Evolutionary conservation across 2,888 invertebrate species (phyloP), one percentile per base, ranked within the genome.

Genomic region (Drosophila picticornis): DNA sequence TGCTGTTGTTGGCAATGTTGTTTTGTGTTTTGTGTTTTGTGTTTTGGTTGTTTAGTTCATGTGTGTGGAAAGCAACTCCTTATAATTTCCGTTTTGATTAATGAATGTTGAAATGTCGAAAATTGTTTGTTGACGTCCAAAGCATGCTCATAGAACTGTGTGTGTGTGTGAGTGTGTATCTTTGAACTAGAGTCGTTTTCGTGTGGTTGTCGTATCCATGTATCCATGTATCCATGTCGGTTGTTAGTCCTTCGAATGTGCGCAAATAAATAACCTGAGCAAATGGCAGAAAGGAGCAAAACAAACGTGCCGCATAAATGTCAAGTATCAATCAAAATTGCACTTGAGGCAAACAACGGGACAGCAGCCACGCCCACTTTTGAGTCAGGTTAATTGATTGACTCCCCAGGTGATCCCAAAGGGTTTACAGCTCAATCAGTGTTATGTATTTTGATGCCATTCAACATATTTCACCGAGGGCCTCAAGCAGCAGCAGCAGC

Each of bases 241-340:
- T 76, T 81, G 79, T 81, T 79, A 79, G 78, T 64, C 69, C 59
- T 79, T 63, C 64, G 66, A 74, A 72, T 85, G 85, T 75, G 62
- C 36, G 69, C 74, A 80, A 79, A 80, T 74, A 80, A 85, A 80
- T 80, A 75, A 75, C 70, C 62, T 55, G 36, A 53, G 48, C 65
- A 61, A 61, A 62, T 43, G 60, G 69, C 52, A 60, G 59, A 46
- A 38, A 76, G 71, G 64, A 72, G 72, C 72, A 75, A 62, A 76
- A 71, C 60, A 72, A 75, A 77, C 74, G 79, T 64, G 75, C 68
- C 71, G 74, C 80, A 88, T 88, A 85, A 88, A 85, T 88, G 88
- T 85, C 86, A 90, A 89, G 88, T 84, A 91, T 91, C 90, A 88
- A 90, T 91, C 89, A 90, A 83, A 91, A 81, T 85, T 80, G 77